phyloP scores from a whole-genome alignment of 2,888 invertebrate species.

The Polydrusus cervinus region DNA sequence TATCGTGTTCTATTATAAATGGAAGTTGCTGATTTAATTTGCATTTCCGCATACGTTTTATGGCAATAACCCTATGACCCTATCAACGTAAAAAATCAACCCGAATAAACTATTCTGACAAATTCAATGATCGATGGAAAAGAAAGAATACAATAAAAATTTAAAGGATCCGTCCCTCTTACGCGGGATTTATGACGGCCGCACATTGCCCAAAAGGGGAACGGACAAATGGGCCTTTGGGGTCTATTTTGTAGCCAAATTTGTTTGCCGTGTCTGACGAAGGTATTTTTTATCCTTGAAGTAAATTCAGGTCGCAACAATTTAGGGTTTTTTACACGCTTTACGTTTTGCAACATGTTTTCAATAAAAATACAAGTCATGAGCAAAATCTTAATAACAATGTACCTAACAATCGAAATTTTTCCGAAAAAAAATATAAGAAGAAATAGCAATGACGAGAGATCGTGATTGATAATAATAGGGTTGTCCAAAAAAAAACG shows the following conservation, averaged over 20 bases:
- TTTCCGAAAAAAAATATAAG: too few relatives aligned
- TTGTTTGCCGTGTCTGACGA: conserved; percentile 30
- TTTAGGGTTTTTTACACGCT: too few relatives aligned
- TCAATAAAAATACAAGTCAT: too few relatives aligned
- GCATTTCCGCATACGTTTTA: too few relatives aligned
- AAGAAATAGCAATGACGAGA: too few relatives aligned
- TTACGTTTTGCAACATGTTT: too few relatives aligned
- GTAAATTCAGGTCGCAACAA: not conserved
- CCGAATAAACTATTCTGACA: conserved; percentile 15
- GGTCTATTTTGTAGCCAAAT: conserved; percentile 20
- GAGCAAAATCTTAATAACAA: too few relatives aligned
- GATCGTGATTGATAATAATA: too few relatives aligned
- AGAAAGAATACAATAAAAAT: conserved; percentile 28
- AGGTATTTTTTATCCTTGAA: conserved; percentile 6
- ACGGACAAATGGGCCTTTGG: conserved; percentile 4
- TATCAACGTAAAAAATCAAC: conserved; percentile 1
- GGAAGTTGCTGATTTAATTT: too few relatives aligned
- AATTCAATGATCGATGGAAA: conserved; percentile 25
- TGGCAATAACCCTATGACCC: not conserved
- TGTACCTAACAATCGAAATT: too few relatives aligned
- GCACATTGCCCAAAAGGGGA: conserved; percentile 10
- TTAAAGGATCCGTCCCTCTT: conserved; percentile 12
- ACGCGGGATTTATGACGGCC: conserved; percentile 16
- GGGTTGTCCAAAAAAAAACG: too few relatives aligned
- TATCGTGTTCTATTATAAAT: too few relatives aligned